Base-by-base conservation (phyloP, 2,888 invertebrate species). In the Arenicola marina region DNA sequence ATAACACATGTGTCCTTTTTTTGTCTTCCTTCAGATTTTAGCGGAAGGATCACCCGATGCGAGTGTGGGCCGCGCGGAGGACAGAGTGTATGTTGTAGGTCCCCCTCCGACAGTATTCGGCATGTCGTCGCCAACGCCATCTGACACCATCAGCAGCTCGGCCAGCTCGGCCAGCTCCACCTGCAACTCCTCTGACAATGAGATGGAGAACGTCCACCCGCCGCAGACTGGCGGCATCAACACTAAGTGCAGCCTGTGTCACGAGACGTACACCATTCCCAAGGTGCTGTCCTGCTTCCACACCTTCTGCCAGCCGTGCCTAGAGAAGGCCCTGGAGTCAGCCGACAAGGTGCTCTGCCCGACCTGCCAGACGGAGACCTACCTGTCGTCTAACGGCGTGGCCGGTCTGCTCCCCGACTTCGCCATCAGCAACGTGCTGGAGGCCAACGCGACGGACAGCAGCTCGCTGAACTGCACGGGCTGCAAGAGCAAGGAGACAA, bases 401-500 rank as follows among this genome's bases (percentile, higher is more conserved):
- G 86, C 87, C 69, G 89, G 88, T 32, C 85, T 91, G 65, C 86
- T 90, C 69, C 87, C 89, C 0, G 91, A 91, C 82, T 89, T 86
- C 76, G 87, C 86, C 26, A 82, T 87, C 58, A 83, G 81, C 72
- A 86, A 85, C 73, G 75, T 86, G 59, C 76, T 86, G 60, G 83
- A 84, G 68, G 75, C 75, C n/a, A 77, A 79, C 58, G 78, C 79
- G 26, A 71, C 77, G 59, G 79, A 78, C 31, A 77, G 76, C 38
- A 75, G 74, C 48, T 86, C 86, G 55, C 72, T 81, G 59, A 74
- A 76, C 67, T 97, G 96, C 87, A 96, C 95, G 75, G 95, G 95
- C 79, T 98, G 98, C 87, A 97, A 96, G 85, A 92, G 92, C 73
- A 92, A 92, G 83, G 93, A 95, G 84, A 90, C 92, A 26, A 92